Evolutionary conservation across 2,797 vertebrate species (phyloP).

Genomic region (Micropoecilia bifurca): DNA sequence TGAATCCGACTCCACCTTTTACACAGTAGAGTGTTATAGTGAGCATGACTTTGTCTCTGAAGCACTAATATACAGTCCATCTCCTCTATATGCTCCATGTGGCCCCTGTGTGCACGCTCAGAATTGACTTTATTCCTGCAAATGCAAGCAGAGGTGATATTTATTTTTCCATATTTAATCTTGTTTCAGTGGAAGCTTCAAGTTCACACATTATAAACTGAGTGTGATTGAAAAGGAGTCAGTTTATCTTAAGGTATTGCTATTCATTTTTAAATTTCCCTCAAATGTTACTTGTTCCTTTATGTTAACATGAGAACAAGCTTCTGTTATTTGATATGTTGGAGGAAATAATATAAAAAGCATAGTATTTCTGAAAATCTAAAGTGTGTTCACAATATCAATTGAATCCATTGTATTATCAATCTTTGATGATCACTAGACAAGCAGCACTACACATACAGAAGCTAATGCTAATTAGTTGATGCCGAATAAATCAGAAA

Average conservation of each 20-base stretch:
- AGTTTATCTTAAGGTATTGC: neutral
- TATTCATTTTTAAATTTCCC: neutral
- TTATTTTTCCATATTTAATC: neutral
- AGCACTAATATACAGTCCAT: conserved; percentile 65
- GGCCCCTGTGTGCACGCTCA: conserved; percentile 11
- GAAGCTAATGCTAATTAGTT: neutral
- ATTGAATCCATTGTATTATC: neutral
- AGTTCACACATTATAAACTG: neutral
- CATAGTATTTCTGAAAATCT: neutral
- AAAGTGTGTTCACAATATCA: neutral
- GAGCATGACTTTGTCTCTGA: conserved; percentile 72
- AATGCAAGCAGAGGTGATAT: neutral
- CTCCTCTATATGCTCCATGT: conserved; percentile 38
- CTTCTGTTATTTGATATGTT: neutral
- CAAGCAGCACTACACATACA: neutral
- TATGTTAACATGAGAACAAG: neutral
- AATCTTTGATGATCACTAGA: neutral
- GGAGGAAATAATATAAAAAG: neutral
- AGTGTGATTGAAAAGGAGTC: neutral
- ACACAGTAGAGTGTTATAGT: conserved; percentile 46
- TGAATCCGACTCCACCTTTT: conserved; percentile 15
- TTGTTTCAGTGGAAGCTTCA: neutral
- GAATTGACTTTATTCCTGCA: neutral
- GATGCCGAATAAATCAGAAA: neutral
- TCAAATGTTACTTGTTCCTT: neutral